Base-by-base conservation (phyloP, 2,888 invertebrate species). In the Ceriagrion tenellum region DNA sequence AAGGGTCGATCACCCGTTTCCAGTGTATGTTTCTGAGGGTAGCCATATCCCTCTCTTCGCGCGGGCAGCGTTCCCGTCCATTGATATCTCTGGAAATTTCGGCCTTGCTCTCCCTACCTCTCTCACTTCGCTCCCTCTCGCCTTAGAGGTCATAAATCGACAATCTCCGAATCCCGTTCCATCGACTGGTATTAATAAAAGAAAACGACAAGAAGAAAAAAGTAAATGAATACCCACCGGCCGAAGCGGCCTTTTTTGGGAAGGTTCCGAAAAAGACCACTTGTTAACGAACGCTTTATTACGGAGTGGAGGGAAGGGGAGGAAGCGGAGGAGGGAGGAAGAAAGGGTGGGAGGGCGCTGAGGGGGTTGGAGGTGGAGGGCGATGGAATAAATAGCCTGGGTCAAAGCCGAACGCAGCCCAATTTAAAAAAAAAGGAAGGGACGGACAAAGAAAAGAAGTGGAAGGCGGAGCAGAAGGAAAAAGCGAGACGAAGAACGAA, bases 121-220 rank as follows among this genome's bases (percentile, higher is more conserved):
- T n/a, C n/a, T n/a, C n/a, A n/a, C 6, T 35, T 35, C 81, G 81
- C 69, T n/a, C 16, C 6, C 3, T 47, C 47, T 47, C 47, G 8
- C 47, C 47, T 47, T 47, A n/a, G 69, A 69, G 69, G 69, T 69
- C 69, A n/a, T 81, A 81, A 81, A 81, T 81, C 81, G 81, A 35
- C 81, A 81, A 81, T 81, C 81, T 81, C 81, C 81, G 30, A 13
- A 81, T 81, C 81, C 81, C 81, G 81, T 81, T 81, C 81, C 81
- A 81, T 81, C 81, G 16, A 81, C 81, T 81, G 10, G 81, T 35
- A 81, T 81, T 69, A 26, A 69, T 47, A 20, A 59, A 59, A 59
- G 12, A 59, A 59, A 59, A 59, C 56, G 13, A 59, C 16, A 59
- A 59, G 13, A 8, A 12, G 59, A 59, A 59, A 59, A 59, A 20